These are phyloP conservation scores for Drosophila greeni DNA, from an alignment of 2,888 invertebrate genomes.

Conservation along the genomic window DNA sequence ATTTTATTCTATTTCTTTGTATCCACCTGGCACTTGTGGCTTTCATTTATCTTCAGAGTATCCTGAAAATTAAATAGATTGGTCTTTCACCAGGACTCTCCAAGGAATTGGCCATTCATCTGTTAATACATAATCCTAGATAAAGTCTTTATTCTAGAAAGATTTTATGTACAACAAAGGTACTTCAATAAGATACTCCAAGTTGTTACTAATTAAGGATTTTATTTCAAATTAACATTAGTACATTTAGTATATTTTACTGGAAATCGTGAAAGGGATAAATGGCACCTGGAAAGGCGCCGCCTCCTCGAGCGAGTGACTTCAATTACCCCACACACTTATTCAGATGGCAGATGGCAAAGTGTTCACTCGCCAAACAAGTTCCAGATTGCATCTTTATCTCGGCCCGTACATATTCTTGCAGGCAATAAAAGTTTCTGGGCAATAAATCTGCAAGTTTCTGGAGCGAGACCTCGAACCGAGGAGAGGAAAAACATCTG, in stretches of 20 bases:
- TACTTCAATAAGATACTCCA: background rate
- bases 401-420: slow-evolving; percentile 68
- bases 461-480: slow-evolving; percentile 61
- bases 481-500: slow-evolving; percentile 57
- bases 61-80: background rate
- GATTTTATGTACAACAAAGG: background rate
- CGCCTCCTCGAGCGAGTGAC: slow-evolving; percentile 35
- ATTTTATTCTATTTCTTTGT: slow-evolving; percentile 24
- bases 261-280: background rate
- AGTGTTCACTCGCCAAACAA: slow-evolving; percentile 59
- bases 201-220: no score
- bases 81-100: background rate
- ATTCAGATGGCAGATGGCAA: slow-evolving; percentile 51
- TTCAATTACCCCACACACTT: slow-evolving; percentile 52
- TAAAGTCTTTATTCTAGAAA: background rate
- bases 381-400: slow-evolving; percentile 69
- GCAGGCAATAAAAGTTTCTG: slow-evolving; percentile 72
- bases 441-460: slow-evolving; percentile 73
- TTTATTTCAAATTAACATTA: background rate
- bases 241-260: no score
- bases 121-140: no score
- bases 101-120: background rate
- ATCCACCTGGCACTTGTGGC: slow-evolving; percentile 12
- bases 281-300: slow-evolving; percentile 39
- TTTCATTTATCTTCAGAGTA: background rate